Conservation (phyloP, 1,140 invertebrate species). For the Globodera ellingtonae region DNA sequence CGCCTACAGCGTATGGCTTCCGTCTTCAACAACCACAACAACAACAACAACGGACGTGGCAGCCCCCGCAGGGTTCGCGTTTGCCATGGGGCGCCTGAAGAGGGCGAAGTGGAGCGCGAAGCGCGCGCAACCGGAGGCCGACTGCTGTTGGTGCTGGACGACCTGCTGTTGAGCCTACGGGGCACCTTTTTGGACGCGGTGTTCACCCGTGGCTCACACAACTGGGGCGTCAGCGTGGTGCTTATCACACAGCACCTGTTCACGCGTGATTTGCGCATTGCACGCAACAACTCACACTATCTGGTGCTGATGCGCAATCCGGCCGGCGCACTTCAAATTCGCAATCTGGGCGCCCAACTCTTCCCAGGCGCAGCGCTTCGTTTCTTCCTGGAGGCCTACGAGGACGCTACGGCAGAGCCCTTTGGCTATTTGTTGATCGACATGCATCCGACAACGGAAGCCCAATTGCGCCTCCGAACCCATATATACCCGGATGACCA, state of each 20-base stretch:
- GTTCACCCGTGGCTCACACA: slow-evolving; percentile 31
- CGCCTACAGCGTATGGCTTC: slow-evolving; percentile 13
- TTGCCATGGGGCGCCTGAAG: background rate
- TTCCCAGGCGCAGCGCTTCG: slow-evolving; percentile 10
- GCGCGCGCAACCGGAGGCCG: background rate
- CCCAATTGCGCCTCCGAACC: slow-evolving; percentile 13
- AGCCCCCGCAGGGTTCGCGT: background rate
- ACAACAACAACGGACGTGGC: slow-evolving; percentile 1
- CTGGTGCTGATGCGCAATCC: slow-evolving; percentile 40
- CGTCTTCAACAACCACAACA: slow-evolving; percentile 1
- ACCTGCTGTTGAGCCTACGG: background rate
- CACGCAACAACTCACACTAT: slow-evolving; percentile 35
- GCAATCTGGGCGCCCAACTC: slow-evolving; percentile 21
- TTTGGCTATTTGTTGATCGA: slow-evolving; percentile 34
- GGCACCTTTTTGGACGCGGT: slow-evolving; percentile 27
- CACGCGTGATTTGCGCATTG: slow-evolving; percentile 30
- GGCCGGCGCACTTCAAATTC: slow-evolving; percentile 36
- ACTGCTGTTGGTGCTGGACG: background rate
- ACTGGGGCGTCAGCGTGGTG: background rate
- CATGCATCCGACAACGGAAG: slow-evolving; percentile 31
- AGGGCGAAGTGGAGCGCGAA: background rate
- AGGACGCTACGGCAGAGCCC: slow-evolving; percentile 29
- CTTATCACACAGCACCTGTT: slow-evolving; percentile 30
- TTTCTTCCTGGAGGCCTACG: slow-evolving; percentile 35
- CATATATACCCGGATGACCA: slow-evolving; percentile 34